Evolutionary conservation across 2,113 vertebrate genomes (phyloP), one percentile per base, ranked within the genome.

Genomic region (Corythornis madagascariensis): DNA sequence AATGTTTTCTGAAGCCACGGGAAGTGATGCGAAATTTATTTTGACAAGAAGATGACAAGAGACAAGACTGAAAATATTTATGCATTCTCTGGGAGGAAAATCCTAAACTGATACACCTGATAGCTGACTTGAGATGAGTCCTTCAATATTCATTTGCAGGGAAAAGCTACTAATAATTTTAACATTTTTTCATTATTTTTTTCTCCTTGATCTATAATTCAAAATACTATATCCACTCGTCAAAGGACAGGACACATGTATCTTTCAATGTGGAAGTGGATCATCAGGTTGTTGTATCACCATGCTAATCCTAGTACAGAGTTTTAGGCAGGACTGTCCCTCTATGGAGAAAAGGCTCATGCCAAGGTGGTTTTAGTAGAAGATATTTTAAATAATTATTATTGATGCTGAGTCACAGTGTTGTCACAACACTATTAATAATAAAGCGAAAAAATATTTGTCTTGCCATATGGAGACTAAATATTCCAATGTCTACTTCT

Each of bases 11-110:
- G 77, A 79, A 96, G 64, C 79, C 29, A 45, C 25, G 29, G 40
- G 91, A 95, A 92, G 61, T 83, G 91, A 96, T 96, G 88, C 24
- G 48, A 97, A 95, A 96, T 96, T 88, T 92, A 92, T 97, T 96
- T 96, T 97, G 97, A 98, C 95, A 97, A 91, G 96, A 94, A 82
- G 86, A 89, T 96, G 96, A 94, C 91, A 97, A 90, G 88, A 95
- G 96, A 90, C 6, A 70, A 93, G 88, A 92, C 72, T 91, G 93
- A 90, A 95, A 88, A 95, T 85, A 96, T 92, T 95, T 96, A 96
- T 88, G 94, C 57, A 53, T 89, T 63, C 61, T 93, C 85, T 90
- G 90, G 76, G 90, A 95, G 81, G 81, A 80, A 95, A 96, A 97
- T 64, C 24, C 77, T 92, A 94, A 97, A 96, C 90, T 74, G 94